Conservation (phyloP, 2,113 vertebrate species). For the Laterallus jamaicensis region DNA sequence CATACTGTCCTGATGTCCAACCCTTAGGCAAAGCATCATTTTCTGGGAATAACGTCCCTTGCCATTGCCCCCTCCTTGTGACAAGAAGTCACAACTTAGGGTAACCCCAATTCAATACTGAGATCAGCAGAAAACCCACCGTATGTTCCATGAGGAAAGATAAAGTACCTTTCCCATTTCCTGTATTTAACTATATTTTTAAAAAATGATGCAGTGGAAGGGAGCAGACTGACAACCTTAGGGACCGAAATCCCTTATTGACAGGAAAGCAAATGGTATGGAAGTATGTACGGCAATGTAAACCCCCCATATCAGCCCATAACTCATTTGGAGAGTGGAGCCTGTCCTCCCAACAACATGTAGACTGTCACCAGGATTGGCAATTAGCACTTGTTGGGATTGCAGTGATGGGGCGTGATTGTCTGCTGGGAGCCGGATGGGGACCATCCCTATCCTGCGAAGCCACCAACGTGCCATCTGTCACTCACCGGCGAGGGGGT, state of each 20-base stretch:
- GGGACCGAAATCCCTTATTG: not conserved
- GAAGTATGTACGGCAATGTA: not conserved
- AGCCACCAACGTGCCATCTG: not conserved
- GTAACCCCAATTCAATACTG: not conserved
- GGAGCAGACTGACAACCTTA: not conserved
- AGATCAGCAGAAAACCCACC: not conserved
- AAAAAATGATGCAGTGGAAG: not conserved
- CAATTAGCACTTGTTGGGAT: not conserved
- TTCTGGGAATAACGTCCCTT: not conserved
- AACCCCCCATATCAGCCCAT: not conserved
- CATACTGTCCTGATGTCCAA: not conserved
- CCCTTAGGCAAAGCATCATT: not conserved
- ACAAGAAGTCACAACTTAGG: not conserved
- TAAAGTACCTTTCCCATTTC: not conserved
- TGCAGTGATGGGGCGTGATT: rapidly evolving
- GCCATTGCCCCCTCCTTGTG: not conserved
- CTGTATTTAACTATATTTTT: not conserved
- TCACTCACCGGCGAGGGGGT: not conserved
- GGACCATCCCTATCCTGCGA: not conserved
- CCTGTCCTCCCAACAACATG: rapidly evolving
- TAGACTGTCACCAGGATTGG: not conserved
- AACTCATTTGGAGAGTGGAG: not conserved
- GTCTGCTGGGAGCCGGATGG: not conserved
- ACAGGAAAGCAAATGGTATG: not conserved
- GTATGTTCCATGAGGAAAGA: not conserved